phyloP scores from a whole-genome alignment of 2,797 vertebrate genomes.

The Brachymystax lenok region DNA sequence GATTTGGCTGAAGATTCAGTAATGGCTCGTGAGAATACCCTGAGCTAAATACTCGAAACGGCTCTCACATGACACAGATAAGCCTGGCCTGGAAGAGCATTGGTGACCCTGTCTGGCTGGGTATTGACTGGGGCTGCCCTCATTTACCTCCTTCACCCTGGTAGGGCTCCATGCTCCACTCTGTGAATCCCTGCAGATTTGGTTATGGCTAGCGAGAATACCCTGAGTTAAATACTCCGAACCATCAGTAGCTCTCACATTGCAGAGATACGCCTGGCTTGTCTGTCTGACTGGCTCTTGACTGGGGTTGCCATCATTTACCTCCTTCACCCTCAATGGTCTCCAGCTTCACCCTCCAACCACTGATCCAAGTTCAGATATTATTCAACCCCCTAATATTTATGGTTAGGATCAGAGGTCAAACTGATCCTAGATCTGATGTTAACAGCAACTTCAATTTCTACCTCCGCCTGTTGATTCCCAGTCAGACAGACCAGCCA shows the following conservation, averaged over 20 bases:
- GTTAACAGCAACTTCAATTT: background rate
- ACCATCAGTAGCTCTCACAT: background rate
- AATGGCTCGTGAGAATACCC: background rate
- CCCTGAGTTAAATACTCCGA: background rate
- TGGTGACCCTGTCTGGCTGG: background rate
- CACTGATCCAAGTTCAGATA: background rate
- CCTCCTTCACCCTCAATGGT: background rate
- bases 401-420: background rate
- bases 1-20: no score
- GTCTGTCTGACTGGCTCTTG: background rate
- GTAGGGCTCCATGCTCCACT: no score
- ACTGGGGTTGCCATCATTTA: background rate
- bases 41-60: background rate
- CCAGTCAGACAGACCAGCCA: background rate
- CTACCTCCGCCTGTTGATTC: background rate
- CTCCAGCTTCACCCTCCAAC: background rate
- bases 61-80: background rate
- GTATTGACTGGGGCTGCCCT: background rate
- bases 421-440: background rate
- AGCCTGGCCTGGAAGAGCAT: background rate
- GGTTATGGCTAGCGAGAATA: background rate
- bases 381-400: background rate
- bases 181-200: no score
- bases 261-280: background rate
- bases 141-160: background rate